Percentiles rank a stretch among this genome's conserved stretches.
These are phyloP conservation scores for Trissolcus basalis DNA, from an alignment of 1,140 invertebrate genomes.

Conservation along the genomic window DNA sequence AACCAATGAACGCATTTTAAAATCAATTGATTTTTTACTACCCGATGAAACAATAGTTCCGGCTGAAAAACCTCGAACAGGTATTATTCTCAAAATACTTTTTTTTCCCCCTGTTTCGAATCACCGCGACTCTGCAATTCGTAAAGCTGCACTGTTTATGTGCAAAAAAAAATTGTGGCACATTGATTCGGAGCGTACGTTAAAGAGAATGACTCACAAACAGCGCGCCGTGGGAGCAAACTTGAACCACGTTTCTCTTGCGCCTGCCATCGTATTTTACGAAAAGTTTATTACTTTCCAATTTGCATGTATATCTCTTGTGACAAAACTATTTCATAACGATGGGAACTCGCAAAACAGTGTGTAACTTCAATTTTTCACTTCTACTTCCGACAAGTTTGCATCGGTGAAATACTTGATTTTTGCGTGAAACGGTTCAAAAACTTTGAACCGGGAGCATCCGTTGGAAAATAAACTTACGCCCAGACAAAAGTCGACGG, in stretches of 20 bases:
- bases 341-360: constrained; percentile 9
- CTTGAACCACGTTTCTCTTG: constrained; percentile 6
- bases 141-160: constrained; percentile 4
- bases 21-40: no score
- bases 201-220: constrained; percentile 33
- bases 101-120: constrained; percentile 1
- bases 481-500: constrained; percentile 16
- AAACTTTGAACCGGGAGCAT: constrained; percentile 15
- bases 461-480: constrained; percentile 16
- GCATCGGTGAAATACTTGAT: constrained; percentile 2
- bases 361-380: constrained; percentile 3
- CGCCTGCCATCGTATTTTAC: background rate
- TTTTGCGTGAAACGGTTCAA: constrained; percentile 2
- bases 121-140: background rate
- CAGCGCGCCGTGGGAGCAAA: background rate
- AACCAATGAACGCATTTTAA: no score
- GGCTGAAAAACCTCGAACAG: background rate
- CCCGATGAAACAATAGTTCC: no score
- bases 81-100: constrained; percentile 1
- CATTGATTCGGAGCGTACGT: constrained; percentile 27
- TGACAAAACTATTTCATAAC: constrained; percentile 1
- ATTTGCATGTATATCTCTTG: constrained; percentile 8
- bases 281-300: constrained; percentile 20
- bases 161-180: constrained; percentile 10
- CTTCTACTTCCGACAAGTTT: background rate